These are phyloP conservation scores for Amphipoea lucens DNA, from an alignment of 2,888 invertebrate species.

Conservation along the genomic window DNA sequence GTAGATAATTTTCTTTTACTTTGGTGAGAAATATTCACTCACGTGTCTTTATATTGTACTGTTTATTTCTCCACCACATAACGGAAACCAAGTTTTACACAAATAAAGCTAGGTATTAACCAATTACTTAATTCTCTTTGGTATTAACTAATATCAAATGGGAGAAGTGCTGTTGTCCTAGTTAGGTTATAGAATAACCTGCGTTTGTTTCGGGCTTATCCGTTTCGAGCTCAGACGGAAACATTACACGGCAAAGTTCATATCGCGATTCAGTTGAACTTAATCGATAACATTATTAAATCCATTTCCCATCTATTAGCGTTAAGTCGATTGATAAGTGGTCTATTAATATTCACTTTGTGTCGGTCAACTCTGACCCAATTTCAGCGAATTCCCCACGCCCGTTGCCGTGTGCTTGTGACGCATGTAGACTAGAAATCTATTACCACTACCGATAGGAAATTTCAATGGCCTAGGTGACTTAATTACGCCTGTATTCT, in stretches of 20 bases:
- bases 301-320: slow-evolving; percentile 32
- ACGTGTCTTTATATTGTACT: neutral
- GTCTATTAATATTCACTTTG: slow-evolving; percentile 53
- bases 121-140: no score
- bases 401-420: slow-evolving; percentile 64
- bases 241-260: neutral
- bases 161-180: neutral
- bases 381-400: slow-evolving; percentile 69
- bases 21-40: neutral
- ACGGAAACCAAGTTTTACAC: neutral
- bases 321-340: slow-evolving; percentile 65
- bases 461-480: neutral
- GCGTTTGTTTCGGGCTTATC: neutral
- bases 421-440: slow-evolving; percentile 62
- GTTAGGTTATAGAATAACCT: neutral
- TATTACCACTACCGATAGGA: slow-evolving; percentile 27
- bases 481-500: neutral
- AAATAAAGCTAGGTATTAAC: neutral
- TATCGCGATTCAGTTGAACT: neutral
- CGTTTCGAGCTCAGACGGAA: neutral
- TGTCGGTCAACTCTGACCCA: slow-evolving; percentile 74
- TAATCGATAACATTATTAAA: neutral
- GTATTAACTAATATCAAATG: neutral
- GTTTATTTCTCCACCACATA: neutral
- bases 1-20: slow-evolving; percentile 8